Conservation (phyloP, 2,113 vertebrate species). For the Eupsittula cactorum region DNA sequence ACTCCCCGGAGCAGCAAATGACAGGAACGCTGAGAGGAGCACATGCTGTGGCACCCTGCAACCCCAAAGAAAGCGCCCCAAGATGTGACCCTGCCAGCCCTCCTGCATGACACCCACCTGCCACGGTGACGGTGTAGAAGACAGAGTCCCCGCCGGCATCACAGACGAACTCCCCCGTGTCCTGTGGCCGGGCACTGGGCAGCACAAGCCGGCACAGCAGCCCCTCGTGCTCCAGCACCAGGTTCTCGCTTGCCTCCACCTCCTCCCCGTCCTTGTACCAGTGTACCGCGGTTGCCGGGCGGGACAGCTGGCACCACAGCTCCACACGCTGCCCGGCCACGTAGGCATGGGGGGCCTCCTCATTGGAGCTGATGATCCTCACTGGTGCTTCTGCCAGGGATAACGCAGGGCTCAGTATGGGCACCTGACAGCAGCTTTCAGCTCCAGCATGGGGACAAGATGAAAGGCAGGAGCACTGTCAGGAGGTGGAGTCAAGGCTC, state of each 20-base stretch:
- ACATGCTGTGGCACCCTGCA: fast-evolving
- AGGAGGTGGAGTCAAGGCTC: neutral
- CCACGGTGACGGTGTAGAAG: constrained; percentile 88
- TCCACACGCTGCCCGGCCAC: constrained; percentile 82
- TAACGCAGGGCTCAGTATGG: neutral
- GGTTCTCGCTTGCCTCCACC: constrained; percentile 76
- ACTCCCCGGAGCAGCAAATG: neutral
- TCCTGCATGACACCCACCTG: constrained; percentile 75
- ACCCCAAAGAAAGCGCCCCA: fast-evolving
- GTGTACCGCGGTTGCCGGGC: constrained; percentile 69
- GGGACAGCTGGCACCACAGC: constrained; percentile 89
- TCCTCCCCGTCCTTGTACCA: constrained; percentile 93
- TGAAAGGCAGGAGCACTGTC: neutral
- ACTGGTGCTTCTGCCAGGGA: constrained; percentile 82
- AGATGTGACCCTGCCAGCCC: neutral
- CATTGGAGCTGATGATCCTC: constrained; percentile 81
- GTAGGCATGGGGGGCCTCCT: constrained; percentile 80
- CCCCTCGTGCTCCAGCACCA: constrained; percentile 84
- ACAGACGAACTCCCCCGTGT: constrained; percentile 90
- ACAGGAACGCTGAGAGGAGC: neutral
- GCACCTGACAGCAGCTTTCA: neutral
- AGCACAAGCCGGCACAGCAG: constrained; percentile 83
- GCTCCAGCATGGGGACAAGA: neutral
- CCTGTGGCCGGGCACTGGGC: constrained; percentile 77
- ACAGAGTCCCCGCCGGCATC: constrained; percentile 86